Evolutionary conservation across 1,140 invertebrate genomes (phyloP).

Genomic region (Drosophila kepulauana): DNA sequence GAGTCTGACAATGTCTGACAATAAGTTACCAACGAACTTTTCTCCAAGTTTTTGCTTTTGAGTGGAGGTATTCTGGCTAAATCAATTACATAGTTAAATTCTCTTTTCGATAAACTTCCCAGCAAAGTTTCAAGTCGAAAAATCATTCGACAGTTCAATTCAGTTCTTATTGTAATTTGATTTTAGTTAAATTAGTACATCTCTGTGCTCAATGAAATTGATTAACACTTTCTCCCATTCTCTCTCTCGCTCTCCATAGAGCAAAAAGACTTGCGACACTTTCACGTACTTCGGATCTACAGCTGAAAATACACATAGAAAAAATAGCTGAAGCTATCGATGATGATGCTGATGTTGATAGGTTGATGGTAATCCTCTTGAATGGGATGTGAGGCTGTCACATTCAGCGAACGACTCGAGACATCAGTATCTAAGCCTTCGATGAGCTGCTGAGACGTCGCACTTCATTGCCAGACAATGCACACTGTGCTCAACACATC

Average conservation of each 20-base stretch:
- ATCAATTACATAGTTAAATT: conserved; percentile 2
- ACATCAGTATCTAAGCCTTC: conserved; percentile 9
- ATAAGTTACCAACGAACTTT: not conserved
- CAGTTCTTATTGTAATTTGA: not conserved
- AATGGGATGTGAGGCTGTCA: conserved; percentile 28
- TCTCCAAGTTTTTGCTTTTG: not conserved
- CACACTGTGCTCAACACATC: conserved; percentile 56
- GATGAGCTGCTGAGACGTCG: conserved; percentile 16
- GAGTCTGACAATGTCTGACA: not conserved
- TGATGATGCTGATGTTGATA: conserved; percentile 24
- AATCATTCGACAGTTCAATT: not conserved
- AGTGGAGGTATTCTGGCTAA: not conserved
- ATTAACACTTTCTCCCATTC: not conserved
- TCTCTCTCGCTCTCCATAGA: not conserved
- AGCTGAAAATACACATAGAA: not conserved
- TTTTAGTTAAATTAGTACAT: not conserved
- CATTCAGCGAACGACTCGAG: conserved; percentile 9
- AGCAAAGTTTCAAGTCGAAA: not conserved
- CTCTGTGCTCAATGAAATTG: not conserved
- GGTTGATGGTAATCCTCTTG: conserved; percentile 30
- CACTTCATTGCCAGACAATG: conserved; percentile 33
- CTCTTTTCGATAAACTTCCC: not conserved
- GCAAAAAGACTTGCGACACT: not conserved
- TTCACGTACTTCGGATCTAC: not conserved
- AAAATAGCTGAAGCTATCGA: conserved; percentile 10